Evolutionary conservation across 2,888 invertebrate genomes (phyloP), one percentile per base, ranked within the genome.

Genomic region (Calameuta pallipes): DNA sequence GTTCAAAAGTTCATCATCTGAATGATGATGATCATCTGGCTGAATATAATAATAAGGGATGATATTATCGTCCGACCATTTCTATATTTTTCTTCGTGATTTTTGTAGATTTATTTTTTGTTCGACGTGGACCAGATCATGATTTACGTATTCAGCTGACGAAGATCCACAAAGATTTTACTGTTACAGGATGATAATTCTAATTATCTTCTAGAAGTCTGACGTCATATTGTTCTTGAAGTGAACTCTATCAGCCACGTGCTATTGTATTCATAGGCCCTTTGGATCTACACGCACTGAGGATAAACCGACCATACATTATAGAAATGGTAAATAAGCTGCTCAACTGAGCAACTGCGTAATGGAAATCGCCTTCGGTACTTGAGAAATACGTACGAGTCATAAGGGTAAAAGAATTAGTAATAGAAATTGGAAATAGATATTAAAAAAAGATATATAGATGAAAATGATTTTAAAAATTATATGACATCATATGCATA

Each of bases 241-340:
- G 36, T 36, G 15, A n/a, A 35, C 74, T 36, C 36, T 13, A 36
- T 74, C 15, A 74, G 74, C 74, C 15, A 34, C 30, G 74, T 36
- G 76, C 76, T 78, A 78, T 76, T 69, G 73, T 73, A 76, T 78
- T 78, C 78, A 76, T 76, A 78, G 78, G 76, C 69, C 76, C 56
- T 73, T 56, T 76, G 74, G 79, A 76, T 79, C 69, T 76, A 68
- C 41, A 36, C 36, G 69, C 74, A 73, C 73, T 73, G 76, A 70
- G 76, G 74, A 76, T 79, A 76, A 70, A 70, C 74, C 69, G 76
- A 41, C 35, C 74, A 77, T 79, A 73, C 74, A 77, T 79, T 79
- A 79, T 76, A 77, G 69, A 79, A 68, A 76, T 69, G 73, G 76
- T 74, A 77, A 76, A 79, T 79, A 77, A 73, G 68, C 74, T 30